These are phyloP conservation scores for Riparia riparia DNA, from an alignment of 2,113 vertebrate genomes.

Conservation along the genomic window DNA sequence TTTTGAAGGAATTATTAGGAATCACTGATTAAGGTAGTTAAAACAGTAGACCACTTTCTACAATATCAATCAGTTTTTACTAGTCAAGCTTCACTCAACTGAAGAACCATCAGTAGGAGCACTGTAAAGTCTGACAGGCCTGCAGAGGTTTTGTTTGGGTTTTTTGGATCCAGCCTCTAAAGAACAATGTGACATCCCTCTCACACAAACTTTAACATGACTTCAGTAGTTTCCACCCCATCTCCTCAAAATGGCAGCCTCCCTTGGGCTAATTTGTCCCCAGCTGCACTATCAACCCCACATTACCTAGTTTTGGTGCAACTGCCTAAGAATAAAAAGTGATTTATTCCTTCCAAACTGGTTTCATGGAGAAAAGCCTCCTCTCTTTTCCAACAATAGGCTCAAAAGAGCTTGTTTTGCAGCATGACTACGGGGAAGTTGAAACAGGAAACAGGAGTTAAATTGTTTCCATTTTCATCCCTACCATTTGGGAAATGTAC, in stretches of 20 bases:
- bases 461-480: not conserved
- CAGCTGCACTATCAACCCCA: not conserved
- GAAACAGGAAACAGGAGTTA: not conserved
- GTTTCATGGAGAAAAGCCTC: not conserved
- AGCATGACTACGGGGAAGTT: not conserved
- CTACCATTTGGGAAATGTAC: not conserved
- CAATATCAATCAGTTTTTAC: not conserved
- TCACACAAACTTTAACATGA: not conserved
- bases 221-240: not conserved
- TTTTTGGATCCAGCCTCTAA: not conserved
- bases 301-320: not conserved
- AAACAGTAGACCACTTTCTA: not conserved
- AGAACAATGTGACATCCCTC: not conserved
- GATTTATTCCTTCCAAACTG: not conserved
- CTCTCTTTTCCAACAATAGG: not conserved
- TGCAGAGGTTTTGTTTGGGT: not conserved
- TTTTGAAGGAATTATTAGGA: not conserved
- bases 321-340: not conserved
- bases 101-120: not conserved
- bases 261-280: not conserved
- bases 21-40: not conserved
- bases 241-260: not conserved
- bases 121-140: not conserved
- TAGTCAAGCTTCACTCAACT: not conserved
- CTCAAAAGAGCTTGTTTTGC: not conserved